Conservation (phyloP, 2,797 vertebrate species). For the Crocidura indochinensis region DNA sequence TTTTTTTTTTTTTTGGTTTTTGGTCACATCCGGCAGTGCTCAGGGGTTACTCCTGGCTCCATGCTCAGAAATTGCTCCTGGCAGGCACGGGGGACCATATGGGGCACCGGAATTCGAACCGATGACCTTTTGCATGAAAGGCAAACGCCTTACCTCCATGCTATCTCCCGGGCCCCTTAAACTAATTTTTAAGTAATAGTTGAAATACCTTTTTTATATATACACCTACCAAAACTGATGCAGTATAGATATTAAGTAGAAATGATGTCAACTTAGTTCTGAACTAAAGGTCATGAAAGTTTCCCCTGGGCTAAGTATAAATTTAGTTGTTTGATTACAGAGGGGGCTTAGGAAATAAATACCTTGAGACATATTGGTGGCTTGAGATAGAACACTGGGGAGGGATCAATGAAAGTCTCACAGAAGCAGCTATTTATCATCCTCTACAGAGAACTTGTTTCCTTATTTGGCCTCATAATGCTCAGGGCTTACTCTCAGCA, state of each 20-base stretch:
- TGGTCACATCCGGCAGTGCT: too few species aligned
- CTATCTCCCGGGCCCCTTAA: too few species aligned
- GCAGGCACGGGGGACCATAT: too few species aligned
- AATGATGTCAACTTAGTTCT: conserved; percentile 30
- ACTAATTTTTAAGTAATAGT: neutral
- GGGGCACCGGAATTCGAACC: too few species aligned
- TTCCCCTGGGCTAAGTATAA: neutral
- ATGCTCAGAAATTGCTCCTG: too few species aligned
- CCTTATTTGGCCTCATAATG: too few species aligned
- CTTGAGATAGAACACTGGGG: neutral
- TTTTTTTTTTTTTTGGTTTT: too few species aligned
- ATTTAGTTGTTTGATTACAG: conserved; percentile 45
- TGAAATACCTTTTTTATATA: conserved; percentile 37
- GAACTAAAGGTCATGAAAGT: neutral
- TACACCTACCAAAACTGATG: conserved; percentile 59
- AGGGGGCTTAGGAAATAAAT: neutral
- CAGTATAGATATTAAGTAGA: conserved; percentile 47
- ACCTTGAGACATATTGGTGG: conserved; percentile 13
- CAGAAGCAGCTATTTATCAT: conserved; percentile 18
- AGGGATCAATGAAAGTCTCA: neutral
- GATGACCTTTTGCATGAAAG: too few species aligned
- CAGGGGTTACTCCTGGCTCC: too few species aligned
- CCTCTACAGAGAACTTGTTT: neutral
- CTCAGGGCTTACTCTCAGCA: neutral
- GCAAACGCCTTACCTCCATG: too few species aligned